Base-by-base conservation (phyloP, 1,140 invertebrate species). In the Portunus trituberculatus region DNA sequence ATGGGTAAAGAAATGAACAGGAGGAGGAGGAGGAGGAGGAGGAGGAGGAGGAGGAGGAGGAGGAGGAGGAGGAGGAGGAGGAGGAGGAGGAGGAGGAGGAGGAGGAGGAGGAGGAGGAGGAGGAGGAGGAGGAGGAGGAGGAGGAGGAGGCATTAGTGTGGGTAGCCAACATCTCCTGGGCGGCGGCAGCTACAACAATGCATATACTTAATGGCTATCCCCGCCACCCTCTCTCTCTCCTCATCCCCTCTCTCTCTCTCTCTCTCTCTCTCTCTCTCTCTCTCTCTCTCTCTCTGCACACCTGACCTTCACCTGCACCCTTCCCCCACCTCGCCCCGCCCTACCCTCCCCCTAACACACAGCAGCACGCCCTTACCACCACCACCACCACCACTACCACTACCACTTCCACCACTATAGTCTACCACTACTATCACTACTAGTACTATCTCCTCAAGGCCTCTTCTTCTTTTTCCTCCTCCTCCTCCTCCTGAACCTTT, bases 251-350 rank as follows among this genome's bases (percentile, higher is more conserved):
- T 29, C n/a, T 76, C n/a, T 67, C 46, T n/a, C 90, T 91, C 46
- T 16, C 52, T 91, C 90, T 59, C 90, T 59, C 45, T 91, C 90
- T 91, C 48, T 59, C 90, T 91, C 90, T 59, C 46, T 91, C 46
- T 7, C 46, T 91, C 45, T 7, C 90, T 91, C 90, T 4, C 87
- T 89, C 87, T 4, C 87, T 89, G 39, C 39, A 39, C 83, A 86
- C 83, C 52, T 59, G 52, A 20, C 28, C 52, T 59, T 59, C 52
- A 59, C 52, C 52, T 59, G 52, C 52, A 59, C 20, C 52, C 52
- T 20, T 20, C 39, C 39, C 39, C 39, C 39, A 39, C 39, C 39
- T 39, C 39, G 39, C 39, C 39, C 39, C 39, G 39, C 39, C 39
- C 39, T 39, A 39, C 39, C 39, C 39, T 1, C 39, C 39, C 39